Evolutionary conservation across 2,797 vertebrate genomes (phyloP).

Genomic region (Rhinatrema bivittatum): DNA sequence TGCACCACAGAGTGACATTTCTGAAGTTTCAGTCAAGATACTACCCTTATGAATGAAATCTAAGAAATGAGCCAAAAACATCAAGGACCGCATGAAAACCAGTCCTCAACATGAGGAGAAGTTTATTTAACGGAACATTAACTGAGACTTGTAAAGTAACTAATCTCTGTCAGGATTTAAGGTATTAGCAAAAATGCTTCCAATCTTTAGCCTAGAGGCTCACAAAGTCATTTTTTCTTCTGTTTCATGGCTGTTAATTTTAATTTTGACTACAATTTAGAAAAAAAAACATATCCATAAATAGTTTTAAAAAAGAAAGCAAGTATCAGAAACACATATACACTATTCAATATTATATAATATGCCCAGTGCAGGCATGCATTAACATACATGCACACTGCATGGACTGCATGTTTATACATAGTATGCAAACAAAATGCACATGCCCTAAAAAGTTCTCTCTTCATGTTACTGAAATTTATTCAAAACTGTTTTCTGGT

Average conservation of each 20-base stretch:
- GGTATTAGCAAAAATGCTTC: slow-evolving; percentile 32
- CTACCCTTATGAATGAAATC: slow-evolving; percentile 25
- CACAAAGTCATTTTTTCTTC: slow-evolving; percentile 13
- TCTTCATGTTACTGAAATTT: slow-evolving; percentile 42
- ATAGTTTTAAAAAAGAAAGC: neutral
- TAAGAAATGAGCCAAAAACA: slow-evolving; percentile 37
- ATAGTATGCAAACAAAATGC: too few species aligned
- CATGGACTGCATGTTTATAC: too few species aligned
- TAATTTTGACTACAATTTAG: slow-evolving; percentile 17
- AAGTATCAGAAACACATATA: neutral
- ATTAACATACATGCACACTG: too few species aligned
- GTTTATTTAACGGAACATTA: slow-evolving; percentile 48
- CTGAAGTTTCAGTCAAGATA: slow-evolving; percentile 44
- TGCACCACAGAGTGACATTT: slow-evolving; percentile 33
- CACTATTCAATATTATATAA: too few species aligned
- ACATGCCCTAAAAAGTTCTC: slow-evolving; percentile 41
- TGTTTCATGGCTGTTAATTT: slow-evolving; percentile 6
- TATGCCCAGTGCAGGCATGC: too few species aligned
- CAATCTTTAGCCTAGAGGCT: slow-evolving; percentile 15
- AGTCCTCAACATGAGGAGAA: slow-evolving; percentile 23
- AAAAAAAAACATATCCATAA: too few species aligned
- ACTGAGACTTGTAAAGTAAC: slow-evolving; percentile 29
- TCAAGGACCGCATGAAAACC: slow-evolving; percentile 26
- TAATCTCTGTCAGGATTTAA: slow-evolving; percentile 30
- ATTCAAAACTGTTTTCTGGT: slow-evolving; percentile 42